phyloP scores from a whole-genome alignment of 2,113 vertebrate genomes.

The Cebidichthys violaceus region DNA sequence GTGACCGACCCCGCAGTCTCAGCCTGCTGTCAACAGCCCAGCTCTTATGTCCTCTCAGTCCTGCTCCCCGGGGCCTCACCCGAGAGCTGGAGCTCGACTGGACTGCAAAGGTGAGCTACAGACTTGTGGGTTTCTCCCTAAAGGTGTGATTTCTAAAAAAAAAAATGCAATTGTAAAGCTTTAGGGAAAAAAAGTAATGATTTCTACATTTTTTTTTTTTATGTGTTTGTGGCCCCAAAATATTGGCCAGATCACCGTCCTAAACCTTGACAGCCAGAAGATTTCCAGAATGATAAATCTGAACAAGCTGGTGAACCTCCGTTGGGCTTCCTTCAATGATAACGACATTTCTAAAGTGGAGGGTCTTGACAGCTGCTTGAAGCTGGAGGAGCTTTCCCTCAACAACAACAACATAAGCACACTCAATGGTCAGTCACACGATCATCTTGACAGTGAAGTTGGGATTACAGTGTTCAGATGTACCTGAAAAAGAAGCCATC shows the following conservation, averaged over 20 bases:
- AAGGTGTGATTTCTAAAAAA: background rate
- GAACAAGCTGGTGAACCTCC: constrained; percentile 87
- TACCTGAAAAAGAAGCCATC: background rate
- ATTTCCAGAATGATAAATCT: constrained; percentile 86
- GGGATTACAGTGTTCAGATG: background rate
- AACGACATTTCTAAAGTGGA: constrained; percentile 87
- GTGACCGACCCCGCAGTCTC: constrained; percentile 82
- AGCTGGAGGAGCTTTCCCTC: constrained; percentile 88
- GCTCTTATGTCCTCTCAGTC: constrained; percentile 83
- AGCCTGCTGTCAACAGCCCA: constrained; percentile 87
- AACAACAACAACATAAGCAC: constrained; percentile 87
- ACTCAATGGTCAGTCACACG: constrained; percentile 81
- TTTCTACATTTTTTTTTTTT: background rate
- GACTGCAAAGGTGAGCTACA: constrained; percentile 79
- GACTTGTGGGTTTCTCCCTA: background rate
- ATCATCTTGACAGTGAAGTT: background rate
- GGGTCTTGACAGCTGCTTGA: constrained; percentile 85
- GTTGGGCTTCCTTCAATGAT: constrained; percentile 89
- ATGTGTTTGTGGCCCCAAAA: background rate
- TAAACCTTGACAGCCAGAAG: constrained; percentile 88
- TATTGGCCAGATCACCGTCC: constrained; percentile 84
- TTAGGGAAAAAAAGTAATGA: background rate
- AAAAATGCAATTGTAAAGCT: background rate
- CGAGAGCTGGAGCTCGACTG: constrained; percentile 81
- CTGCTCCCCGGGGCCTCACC: constrained; percentile 74